Base-by-base conservation (phyloP, 2,113 vertebrate genomes). In the Poeciliopsis retropinna region DNA sequence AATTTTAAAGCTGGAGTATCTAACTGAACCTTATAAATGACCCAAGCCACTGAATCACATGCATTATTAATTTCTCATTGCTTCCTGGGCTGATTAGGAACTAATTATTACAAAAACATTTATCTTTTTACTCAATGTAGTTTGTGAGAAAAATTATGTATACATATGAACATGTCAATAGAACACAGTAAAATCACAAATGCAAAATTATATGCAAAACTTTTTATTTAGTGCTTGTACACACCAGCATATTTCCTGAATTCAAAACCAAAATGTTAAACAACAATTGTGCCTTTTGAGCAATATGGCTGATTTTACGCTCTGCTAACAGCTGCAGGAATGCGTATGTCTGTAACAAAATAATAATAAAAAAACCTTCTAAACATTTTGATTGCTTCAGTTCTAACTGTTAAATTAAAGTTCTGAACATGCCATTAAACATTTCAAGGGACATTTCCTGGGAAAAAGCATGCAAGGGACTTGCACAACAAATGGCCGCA, bases 261-360 rank as follows among this genome's bases (percentile, higher is more conserved):
- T 65, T 5, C 25, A 29, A 65, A 39, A 39, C 39, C 22, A 37
- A 65, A 4, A 64, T 37, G 22, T 14, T 15, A 39, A 65, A 65
- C 32, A 64, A 64, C 22, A 37, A 11, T 37, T 65, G 64, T 65
- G 32, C 64, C 25, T 8, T 60, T 70, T 32, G 67, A 39, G 7
- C 64, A 65, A 65, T 27, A 65, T 39, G n/a, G 13, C 64, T 67
- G 25, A 41, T 66, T 66, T 39, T 5, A 66, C 41, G 34, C 41
- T 25, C 64, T 65, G 47, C 17, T 62, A 62, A 62, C 5, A 30
- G 28, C 15, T 62, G 12, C 13, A 29, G 60, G 12, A 28, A 61
- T 10, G 28, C n/a, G 15, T n/a, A 25, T 27, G 57, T 15, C 39
- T 3, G 2, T 41, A 41, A 47, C 34, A 37, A 37, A 37, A 37